Evolutionary conservation across 2,888 invertebrate species (phyloP).

Genomic region (Pristionchus arcanus): DNA sequence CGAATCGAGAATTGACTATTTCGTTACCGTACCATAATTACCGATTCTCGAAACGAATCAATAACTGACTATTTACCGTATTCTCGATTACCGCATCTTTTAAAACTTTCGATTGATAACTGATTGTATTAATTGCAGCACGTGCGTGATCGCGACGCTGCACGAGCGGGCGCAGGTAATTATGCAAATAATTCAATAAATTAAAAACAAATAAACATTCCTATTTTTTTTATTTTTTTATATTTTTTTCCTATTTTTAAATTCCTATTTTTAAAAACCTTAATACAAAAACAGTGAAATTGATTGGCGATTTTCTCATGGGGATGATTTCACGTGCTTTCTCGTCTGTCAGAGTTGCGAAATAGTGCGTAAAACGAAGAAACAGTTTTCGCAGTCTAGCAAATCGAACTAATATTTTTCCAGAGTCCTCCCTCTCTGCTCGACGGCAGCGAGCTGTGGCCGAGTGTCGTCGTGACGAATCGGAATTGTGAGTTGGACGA

Average conservation of each 20-base stretch:
- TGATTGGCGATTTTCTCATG: too few relatives aligned
- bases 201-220: not conserved
- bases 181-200: not conserved
- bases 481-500: not conserved
- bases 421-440: constrained; percentile 41
- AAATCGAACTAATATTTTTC: not conserved
- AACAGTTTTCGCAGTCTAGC: too few relatives aligned
- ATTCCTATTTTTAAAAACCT: too few relatives aligned
- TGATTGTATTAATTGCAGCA: not conserved
- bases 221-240: not conserved
- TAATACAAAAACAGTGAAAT: too few relatives aligned
- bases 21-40: too few relatives aligned
- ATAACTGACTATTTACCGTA: not conserved
- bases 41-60: too few relatives aligned
- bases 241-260: too few relatives aligned
- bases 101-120: not conserved
- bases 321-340: too few relatives aligned
- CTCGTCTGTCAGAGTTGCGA: too few relatives aligned
- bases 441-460: constrained; percentile 26
- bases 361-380: too few relatives aligned
- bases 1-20: too few relatives aligned
- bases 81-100: not conserved
- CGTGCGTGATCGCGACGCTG: constrained; percentile 43
- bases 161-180: constrained; percentile 43
- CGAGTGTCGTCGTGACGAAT: constrained; percentile 23